Evolutionary conservation across 2,797 vertebrate genomes (phyloP).

Genomic region (Ceryle rudis): DNA sequence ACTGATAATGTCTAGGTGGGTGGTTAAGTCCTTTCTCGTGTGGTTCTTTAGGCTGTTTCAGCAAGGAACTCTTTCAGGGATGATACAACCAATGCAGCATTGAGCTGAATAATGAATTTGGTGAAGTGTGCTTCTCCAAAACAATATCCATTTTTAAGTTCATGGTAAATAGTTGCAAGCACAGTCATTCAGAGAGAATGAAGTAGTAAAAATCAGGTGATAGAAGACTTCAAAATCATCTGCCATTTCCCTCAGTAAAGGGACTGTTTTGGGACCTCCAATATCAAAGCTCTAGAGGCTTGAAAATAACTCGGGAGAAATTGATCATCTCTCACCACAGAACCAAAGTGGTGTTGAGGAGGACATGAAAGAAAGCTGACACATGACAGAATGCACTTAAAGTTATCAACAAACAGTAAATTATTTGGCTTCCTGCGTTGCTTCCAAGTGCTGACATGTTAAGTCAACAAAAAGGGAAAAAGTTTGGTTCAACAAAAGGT

Average conservation of each 20-base stretch:
- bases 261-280: neutral
- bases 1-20: neutral
- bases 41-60: neutral
- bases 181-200: neutral
- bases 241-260: neutral
- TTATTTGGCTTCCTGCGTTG: neutral
- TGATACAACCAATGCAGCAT: accelerated
- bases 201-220: neutral
- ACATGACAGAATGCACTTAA: neutral
- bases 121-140: neutral
- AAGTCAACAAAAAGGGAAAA: neutral
- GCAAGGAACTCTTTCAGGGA: neutral
- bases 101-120: neutral
- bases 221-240: neutral
- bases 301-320: neutral
- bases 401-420: neutral
- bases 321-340: neutral
- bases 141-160: neutral
- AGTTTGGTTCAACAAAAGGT: neutral
- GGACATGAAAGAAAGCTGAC: neutral
- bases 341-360: neutral
- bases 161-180: neutral
- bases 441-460: neutral
- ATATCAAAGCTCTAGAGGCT: neutral
- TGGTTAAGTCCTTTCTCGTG: neutral